phyloP scores from a whole-genome alignment of 92 coral and sea anemone genomes.

The Desmophyllum pertusum region DNA sequence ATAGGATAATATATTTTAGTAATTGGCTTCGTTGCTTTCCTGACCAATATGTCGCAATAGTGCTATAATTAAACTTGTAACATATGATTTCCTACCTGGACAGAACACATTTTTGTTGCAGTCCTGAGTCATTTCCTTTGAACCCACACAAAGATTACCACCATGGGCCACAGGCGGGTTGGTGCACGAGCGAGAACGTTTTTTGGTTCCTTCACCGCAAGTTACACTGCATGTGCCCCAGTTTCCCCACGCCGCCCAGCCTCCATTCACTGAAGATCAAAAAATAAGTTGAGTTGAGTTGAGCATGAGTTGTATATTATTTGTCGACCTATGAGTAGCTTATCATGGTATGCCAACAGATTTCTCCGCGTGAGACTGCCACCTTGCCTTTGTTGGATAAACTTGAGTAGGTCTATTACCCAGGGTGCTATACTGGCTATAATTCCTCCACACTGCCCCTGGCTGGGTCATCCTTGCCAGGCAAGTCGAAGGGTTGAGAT shows the following conservation, averaged over 20 bases:
- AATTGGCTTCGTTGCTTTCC: no score
- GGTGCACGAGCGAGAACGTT: slow-evolving; percentile 16
- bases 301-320: no score
- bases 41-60: no score
- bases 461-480: neutral
- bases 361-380: no score
- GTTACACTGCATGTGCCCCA: slow-evolving; percentile 12
- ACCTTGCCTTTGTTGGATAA: neutral
- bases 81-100: slow-evolving; percentile 14
- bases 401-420: neutral
- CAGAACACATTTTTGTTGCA: slow-evolving; percentile 18
- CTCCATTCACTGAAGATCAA: slow-evolving; percentile 9
- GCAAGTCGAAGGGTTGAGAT: no score
- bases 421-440: neutral
- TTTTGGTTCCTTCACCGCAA: slow-evolving; percentile 28
- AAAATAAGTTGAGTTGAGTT: neutral
- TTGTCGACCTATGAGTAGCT: no score
- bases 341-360: no score
- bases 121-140: slow-evolving; percentile 5
- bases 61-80: no score
- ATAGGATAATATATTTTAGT: no score
- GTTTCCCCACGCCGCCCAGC: slow-evolving; percentile 15
- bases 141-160: slow-evolving; percentile 12
- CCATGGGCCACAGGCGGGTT: slow-evolving; percentile 7
- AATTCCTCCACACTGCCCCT: neutral